phyloP scores from a whole-genome alignment of 2,113 vertebrate species.

The Podiceps cristatus region DNA sequence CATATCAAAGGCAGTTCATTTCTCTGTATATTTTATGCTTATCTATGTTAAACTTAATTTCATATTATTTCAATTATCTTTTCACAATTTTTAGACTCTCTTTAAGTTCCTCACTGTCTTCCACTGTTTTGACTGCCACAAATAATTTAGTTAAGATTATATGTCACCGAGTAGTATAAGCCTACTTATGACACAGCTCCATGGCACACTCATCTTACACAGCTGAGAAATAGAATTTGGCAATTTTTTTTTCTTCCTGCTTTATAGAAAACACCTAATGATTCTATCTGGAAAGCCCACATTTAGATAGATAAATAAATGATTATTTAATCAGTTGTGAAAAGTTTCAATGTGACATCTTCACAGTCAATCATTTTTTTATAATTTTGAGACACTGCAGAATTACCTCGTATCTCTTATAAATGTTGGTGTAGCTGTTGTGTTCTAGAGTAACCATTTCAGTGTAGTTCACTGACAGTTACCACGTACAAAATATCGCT shows the following conservation, averaged over 20 bases:
- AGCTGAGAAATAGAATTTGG: not conserved
- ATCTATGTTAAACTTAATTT: not conserved
- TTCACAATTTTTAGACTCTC: not conserved
- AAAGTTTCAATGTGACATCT: not conserved
- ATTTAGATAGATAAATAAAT: not conserved
- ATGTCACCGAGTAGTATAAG: not conserved
- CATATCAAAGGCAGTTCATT: not conserved
- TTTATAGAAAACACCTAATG: not conserved
- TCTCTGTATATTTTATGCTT: not conserved
- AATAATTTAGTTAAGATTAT: not conserved
- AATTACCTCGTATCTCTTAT: not conserved
- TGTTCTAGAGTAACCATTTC: not conserved
- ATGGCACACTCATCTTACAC: not conserved
- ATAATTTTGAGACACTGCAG: not conserved
- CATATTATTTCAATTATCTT: not conserved
- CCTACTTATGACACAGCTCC: not conserved
- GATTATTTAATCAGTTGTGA: not conserved
- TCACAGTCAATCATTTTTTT: not conserved
- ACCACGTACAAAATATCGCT: not conserved
- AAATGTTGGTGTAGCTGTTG: not conserved
- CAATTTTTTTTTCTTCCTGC: not conserved
- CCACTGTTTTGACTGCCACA: not conserved
- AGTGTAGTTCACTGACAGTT: not conserved
- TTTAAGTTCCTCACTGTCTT: not conserved
- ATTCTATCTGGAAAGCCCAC: not conserved